phyloP scores from a whole-genome alignment of 1,140 invertebrate species.

The Orchestia grillus region DNA sequence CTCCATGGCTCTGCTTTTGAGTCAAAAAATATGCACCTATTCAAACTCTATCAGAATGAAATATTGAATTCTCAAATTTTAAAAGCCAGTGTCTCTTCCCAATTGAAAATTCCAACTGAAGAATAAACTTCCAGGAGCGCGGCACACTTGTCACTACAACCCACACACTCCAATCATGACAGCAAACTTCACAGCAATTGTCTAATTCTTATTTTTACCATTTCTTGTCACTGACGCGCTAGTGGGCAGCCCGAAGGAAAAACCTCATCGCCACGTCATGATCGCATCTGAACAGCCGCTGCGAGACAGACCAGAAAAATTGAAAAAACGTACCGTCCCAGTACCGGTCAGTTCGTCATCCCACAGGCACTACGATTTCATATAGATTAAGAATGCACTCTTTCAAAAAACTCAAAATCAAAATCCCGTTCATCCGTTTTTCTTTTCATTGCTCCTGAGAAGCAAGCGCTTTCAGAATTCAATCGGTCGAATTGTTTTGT shows the following conservation, averaged over 20 bases:
- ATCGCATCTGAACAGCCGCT: neutral
- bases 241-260: neutral
- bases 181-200: neutral
- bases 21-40: too few species aligned
- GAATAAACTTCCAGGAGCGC: neutral
- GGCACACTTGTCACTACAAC: neutral
- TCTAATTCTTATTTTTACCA: neutral
- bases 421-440: neutral
- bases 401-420: neutral
- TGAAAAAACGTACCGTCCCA: neutral
- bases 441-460: neutral
- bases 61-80: too few species aligned
- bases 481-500: neutral
- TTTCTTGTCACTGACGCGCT: neutral
- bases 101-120: neutral
- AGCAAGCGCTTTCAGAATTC: neutral
- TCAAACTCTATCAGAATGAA: too few species aligned
- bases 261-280: neutral
- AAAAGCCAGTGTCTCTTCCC: too few species aligned
- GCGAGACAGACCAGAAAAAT: neutral
- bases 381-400: neutral
- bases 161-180: neutral
- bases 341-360: neutral
- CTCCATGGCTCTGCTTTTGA: too few species aligned
- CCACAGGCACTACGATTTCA: neutral